Evolutionary conservation across 2,797 vertebrate species (phyloP).

Genomic region (Odontamblyopus lacepedii): DNA sequence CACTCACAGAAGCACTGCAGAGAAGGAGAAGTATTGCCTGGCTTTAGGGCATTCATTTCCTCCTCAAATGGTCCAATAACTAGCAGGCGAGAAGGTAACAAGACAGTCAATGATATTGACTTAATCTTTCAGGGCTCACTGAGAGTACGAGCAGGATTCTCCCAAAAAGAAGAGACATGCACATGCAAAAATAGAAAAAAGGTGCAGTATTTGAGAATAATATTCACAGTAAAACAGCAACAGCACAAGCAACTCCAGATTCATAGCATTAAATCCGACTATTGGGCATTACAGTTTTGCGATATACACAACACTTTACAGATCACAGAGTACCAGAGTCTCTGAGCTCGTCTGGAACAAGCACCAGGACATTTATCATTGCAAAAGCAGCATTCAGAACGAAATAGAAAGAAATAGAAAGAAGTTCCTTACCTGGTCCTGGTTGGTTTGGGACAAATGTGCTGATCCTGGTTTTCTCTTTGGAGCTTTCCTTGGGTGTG

Average conservation of each 20-base stretch:
- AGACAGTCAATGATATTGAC: neutral
- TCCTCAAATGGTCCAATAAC: neutral
- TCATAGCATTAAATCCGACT: neutral
- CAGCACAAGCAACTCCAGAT: neutral
- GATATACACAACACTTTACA: neutral
- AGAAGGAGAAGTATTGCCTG: neutral
- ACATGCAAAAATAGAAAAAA: neutral
- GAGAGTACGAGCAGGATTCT: neutral
- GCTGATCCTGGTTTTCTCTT: neutral
- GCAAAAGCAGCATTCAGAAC: neutral
- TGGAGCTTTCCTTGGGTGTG: neutral
- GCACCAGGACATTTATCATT: neutral
- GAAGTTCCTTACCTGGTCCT: neutral
- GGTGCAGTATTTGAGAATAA: neutral
- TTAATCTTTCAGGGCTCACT: neutral
- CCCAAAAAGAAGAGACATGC: neutral
- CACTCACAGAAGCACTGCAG: neutral
- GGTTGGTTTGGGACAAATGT: neutral
- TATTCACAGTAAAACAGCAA: neutral
- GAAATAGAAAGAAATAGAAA: neutral
- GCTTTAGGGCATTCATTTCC: neutral
- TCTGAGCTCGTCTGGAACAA: neutral
- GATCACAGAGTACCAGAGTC: neutral
- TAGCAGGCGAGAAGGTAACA: neutral
- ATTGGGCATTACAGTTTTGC: neutral